Conservation (phyloP, 2,797 vertebrate genomes). For the Chelidonichthys spinosus region DNA sequence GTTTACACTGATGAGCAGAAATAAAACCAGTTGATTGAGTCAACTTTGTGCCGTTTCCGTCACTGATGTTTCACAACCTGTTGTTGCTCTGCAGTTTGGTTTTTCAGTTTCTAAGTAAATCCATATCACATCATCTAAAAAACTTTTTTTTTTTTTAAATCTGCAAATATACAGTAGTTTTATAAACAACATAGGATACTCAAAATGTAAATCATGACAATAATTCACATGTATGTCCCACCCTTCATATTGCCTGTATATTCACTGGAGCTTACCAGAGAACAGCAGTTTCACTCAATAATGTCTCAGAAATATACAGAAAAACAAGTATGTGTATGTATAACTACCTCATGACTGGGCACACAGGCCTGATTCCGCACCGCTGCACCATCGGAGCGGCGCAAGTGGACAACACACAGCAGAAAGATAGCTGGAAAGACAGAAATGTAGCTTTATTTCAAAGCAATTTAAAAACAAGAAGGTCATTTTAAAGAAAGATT, state of each 20-base stretch:
- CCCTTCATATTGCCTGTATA: not conserved
- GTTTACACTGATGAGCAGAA: constrained; percentile 24
- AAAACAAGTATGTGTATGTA: not conserved
- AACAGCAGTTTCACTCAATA: not conserved
- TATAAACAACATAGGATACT: not conserved
- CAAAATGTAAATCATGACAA: too few relatives aligned
- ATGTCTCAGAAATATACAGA: not conserved
- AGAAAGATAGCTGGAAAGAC: constrained; percentile 63
- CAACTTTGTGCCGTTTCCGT: constrained; percentile 16
- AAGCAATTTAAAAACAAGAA: not conserved
- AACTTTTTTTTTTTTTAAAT: not conserved
- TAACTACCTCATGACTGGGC: constrained; percentile 50
- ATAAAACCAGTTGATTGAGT: constrained; percentile 6
- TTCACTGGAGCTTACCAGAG: not conserved
- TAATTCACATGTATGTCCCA: not conserved
- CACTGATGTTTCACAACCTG: constrained; percentile 19
- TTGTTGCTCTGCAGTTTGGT: not conserved
- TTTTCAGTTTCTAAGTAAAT: constrained; percentile 2
- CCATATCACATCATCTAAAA: not conserved
- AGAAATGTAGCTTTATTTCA: constrained; percentile 19
- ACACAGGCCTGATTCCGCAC: constrained; percentile 8
- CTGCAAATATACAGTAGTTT: not conserved
- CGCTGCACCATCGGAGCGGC: not conserved
- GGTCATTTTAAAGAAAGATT: not conserved
- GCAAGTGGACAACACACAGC: constrained; percentile 46